A percentile compares a stretch with the other conserved stretches of the same genome.
Evolutionary conservation across 2,797 vertebrate species (phyloP).

Genomic region (Carapus acus): DNA sequence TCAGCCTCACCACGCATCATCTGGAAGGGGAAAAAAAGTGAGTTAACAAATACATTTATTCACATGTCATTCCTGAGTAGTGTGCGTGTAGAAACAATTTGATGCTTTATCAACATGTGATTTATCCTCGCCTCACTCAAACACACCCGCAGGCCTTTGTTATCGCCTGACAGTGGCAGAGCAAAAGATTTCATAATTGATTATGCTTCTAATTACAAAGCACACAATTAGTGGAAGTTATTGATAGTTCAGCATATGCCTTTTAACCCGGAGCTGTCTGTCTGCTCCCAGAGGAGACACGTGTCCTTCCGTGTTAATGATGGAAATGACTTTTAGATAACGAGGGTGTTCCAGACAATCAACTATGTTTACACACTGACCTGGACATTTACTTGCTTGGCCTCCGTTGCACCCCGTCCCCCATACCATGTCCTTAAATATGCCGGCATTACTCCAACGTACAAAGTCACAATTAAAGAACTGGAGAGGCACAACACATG

Average conservation of each 20-base stretch:
- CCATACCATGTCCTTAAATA: conserved; percentile 19
- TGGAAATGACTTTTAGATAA: conserved; percentile 73
- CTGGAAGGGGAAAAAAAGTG: too few species aligned
- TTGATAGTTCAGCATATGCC: conserved; percentile 75
- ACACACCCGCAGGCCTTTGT: conserved; percentile 29
- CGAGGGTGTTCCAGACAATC: conserved; percentile 66
- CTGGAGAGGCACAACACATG: too few species aligned
- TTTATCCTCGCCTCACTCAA: conserved; percentile 17
- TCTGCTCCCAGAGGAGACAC: conserved; percentile 72
- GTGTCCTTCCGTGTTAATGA: conserved; percentile 75
- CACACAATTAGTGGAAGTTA: conserved; percentile 77
- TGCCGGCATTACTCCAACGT: conserved; percentile 37
- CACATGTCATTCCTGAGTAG: too few species aligned
- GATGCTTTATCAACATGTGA: not conserved
- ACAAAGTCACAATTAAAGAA: conserved; percentile 1
- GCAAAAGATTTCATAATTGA: conserved; percentile 73
- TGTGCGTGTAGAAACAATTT: conserved; percentile 6
- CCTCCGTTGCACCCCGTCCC: conserved; percentile 22
- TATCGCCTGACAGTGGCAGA: conserved; percentile 41
- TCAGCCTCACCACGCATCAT: too few species aligned
- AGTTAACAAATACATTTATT: too few species aligned
- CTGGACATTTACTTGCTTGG: conserved; percentile 60
- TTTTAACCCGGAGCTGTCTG: conserved; percentile 73
- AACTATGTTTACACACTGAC: conserved; percentile 62
- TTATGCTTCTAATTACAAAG: conserved; percentile 77